Evolutionary conservation across 1,140 invertebrate genomes (phyloP).

Genomic region (Augochlora pura): DNA sequence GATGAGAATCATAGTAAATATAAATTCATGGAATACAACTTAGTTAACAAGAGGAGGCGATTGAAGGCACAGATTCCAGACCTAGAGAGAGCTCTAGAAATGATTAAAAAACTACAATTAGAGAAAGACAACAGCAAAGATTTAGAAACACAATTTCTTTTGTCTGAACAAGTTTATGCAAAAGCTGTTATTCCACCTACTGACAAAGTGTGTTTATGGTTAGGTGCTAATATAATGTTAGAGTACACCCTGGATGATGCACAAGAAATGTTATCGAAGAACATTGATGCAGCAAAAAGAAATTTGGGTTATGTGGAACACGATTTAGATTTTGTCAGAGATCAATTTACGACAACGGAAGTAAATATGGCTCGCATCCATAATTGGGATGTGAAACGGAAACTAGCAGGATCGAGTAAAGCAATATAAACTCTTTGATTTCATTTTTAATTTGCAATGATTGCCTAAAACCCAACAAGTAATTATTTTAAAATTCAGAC

Average conservation of each 20-base stretch:
- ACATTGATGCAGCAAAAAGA: slow-evolving; percentile 92
- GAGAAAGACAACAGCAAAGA: slow-evolving; percentile 86
- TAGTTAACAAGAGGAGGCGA: slow-evolving; percentile 90
- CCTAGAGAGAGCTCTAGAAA: slow-evolving; percentile 93
- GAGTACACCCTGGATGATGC: slow-evolving; percentile 98
- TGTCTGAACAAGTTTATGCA: slow-evolving; percentile 97
- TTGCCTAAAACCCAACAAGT: slow-evolving; percentile 50
- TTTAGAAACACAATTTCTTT: slow-evolving; percentile 93
- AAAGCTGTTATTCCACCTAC: slow-evolving; percentile 94
- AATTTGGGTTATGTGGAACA: slow-evolving; percentile 92
- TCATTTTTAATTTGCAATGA: slow-evolving; percentile 26
- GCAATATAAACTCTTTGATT: slow-evolving; percentile 52
- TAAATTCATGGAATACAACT: slow-evolving; percentile 97
- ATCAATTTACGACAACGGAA: slow-evolving; percentile 99
- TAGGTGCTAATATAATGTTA: slow-evolving; percentile 99
- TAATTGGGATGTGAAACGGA: slow-evolving; percentile 96
- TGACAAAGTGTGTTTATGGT: slow-evolving; percentile 97
- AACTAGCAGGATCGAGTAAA: slow-evolving; percentile 83
- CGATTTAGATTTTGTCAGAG: slow-evolving; percentile 94
- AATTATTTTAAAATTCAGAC: slow-evolving; percentile 18
- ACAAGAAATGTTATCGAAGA: slow-evolving; percentile 91
- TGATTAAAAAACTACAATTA: slow-evolving; percentile 93
- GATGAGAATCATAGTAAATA: slow-evolving; percentile 97
- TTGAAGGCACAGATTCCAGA: slow-evolving; percentile 96
- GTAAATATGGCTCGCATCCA: slow-evolving; percentile 98